Evolutionary conservation across 92 coral and sea anemone genomes (phyloP).

Genomic region (Siderastrea radians): DNA sequence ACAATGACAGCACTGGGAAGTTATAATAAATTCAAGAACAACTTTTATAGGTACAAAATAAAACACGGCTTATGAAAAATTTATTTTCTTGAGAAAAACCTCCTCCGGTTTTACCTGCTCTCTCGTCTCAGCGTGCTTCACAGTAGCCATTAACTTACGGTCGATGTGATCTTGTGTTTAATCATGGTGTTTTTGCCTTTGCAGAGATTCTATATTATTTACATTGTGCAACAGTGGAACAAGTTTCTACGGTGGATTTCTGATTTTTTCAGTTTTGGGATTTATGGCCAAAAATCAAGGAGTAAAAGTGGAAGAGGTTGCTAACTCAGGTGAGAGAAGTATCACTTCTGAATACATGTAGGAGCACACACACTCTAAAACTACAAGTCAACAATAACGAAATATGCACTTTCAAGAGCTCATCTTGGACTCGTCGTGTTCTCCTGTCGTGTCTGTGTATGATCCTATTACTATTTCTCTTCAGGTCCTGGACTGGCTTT

Average conservation of each 20-base stretch:
- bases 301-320: slow-evolving; percentile 41
- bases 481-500: slow-evolving; percentile 67
- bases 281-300: slow-evolving; percentile 67
- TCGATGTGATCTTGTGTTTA: too few species aligned
- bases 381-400: too few species aligned
- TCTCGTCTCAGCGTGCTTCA: too few species aligned
- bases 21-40: slow-evolving; percentile 73
- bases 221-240: slow-evolving; percentile 61
- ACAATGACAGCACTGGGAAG: slow-evolving; percentile 74
- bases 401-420: too few species aligned
- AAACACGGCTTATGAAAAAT: background rate
- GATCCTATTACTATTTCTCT: background rate
- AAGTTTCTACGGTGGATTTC: slow-evolving; percentile 62
- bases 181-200: background rate
- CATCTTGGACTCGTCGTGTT: too few species aligned
- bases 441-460: too few species aligned
- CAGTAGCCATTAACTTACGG: too few species aligned
- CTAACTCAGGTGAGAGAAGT: slow-evolving; percentile 23
- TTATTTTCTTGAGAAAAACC: too few species aligned
- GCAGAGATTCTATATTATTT: slow-evolving; percentile 55
- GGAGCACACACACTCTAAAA: too few species aligned
- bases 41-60: slow-evolving; percentile 65
- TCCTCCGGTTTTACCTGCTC: too few species aligned
- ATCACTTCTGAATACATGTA: too few species aligned
- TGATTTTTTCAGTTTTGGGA: slow-evolving; percentile 61